Percentiles rank a stretch among this genome's conserved stretches.
phyloP scores from a whole-genome alignment of 1,140 invertebrate species.

The Notospermus geniculatus region DNA sequence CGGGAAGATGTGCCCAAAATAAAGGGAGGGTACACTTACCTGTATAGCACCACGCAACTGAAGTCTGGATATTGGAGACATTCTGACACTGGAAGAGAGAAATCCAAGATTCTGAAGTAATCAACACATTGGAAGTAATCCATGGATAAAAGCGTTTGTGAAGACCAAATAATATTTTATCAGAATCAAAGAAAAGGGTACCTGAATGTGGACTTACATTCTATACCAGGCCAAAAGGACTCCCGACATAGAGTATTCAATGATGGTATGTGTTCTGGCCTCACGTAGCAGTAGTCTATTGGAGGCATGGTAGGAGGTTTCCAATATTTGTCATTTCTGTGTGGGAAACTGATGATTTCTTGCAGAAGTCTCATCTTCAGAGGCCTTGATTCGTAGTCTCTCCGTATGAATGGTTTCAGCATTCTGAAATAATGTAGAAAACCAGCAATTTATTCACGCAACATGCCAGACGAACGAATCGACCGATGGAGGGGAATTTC shows the following conservation, averaged over 20 bases:
- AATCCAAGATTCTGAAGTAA: slow-evolving; percentile 2
- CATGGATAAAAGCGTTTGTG: too few relatives aligned
- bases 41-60: slow-evolving; percentile 83
- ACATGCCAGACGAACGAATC: too few relatives aligned
- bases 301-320: slow-evolving; percentile 52
- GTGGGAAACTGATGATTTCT: slow-evolving; percentile 66
- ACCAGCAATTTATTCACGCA: slow-evolving; percentile 35
- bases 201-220: slow-evolving; percentile 66
- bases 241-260: slow-evolving; percentile 78
- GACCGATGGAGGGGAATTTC: too few relatives aligned
- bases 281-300: slow-evolving; percentile 83
- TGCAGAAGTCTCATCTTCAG: slow-evolving; percentile 70
- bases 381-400: slow-evolving; percentile 66
- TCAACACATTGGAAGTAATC: too few relatives aligned
- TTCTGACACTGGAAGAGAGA: slow-evolving; percentile 72
- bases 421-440: slow-evolving; percentile 60
- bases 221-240: slow-evolving; percentile 89
- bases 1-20: too few relatives aligned
- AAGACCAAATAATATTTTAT: too few relatives aligned
- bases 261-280: slow-evolving; percentile 81
- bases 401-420: slow-evolving; percentile 75
- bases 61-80: slow-evolving; percentile 88
- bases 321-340: slow-evolving; percentile 62
- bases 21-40: slow-evolving; percentile 46
- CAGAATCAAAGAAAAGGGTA: not conserved